Evolutionary conservation across 2,113 vertebrate genomes (phyloP).

Genomic region (Cephalophus harveyi): DNA sequence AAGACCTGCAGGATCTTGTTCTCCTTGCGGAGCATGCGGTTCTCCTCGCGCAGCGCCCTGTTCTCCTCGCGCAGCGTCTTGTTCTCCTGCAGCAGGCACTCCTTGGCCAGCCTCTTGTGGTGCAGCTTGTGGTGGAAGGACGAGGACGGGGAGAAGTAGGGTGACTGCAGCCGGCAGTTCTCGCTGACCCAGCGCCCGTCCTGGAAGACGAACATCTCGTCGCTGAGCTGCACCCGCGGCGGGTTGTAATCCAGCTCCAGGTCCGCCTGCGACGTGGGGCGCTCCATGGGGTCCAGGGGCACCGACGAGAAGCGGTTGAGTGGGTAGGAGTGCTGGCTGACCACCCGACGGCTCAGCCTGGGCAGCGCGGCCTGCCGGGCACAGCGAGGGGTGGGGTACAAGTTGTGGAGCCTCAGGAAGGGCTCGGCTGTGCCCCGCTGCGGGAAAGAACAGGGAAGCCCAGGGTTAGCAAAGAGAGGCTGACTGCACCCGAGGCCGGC

Average conservation of each 20-base stretch:
- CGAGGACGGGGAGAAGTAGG: constrained; percentile 24
- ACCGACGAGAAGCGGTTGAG: constrained; percentile 60
- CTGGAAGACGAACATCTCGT: constrained; percentile 71
- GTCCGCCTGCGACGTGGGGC: constrained; percentile 44
- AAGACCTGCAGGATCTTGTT: constrained; percentile 75
- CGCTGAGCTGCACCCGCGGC: constrained; percentile 61
- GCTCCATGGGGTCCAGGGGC: constrained; percentile 55
- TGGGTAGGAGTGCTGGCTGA: constrained; percentile 64
- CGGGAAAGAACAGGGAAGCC: constrained; percentile 3
- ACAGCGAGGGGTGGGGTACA: constrained; percentile 33
- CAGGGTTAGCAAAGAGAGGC: background rate
- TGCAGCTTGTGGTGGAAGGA: constrained; percentile 52
- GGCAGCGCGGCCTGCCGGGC: constrained; percentile 28
- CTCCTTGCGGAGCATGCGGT: constrained; percentile 73
- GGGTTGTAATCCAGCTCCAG: constrained; percentile 53
- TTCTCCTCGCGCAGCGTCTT: constrained; percentile 75
- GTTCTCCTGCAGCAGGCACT: constrained; percentile 76
- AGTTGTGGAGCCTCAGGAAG: constrained; percentile 53
- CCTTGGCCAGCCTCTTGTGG: constrained; percentile 59
- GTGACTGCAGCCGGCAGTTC: constrained; percentile 49
- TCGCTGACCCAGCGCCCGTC: constrained; percentile 77
- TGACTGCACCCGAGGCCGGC: rapidly evolving
- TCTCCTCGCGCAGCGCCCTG: constrained; percentile 66
- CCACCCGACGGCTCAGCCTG: constrained; percentile 22
- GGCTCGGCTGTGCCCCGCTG: constrained; percentile 61